Conservation (phyloP, 2,888 invertebrate species). For the Idaea straminata region DNA sequence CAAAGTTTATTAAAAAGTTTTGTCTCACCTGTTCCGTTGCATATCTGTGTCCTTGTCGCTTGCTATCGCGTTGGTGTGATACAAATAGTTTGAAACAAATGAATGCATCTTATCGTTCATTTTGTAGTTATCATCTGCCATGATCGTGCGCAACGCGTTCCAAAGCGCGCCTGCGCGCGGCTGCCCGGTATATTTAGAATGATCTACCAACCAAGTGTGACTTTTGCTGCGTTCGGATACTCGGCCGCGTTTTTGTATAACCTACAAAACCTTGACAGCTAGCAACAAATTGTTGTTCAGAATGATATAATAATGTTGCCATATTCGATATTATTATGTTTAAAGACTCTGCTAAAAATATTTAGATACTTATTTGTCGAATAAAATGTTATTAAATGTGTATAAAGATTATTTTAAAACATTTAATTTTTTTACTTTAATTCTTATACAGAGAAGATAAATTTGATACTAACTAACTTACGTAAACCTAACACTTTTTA, state of each 20-base stretch:
- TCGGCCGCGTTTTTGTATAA: conserved; percentile 38
- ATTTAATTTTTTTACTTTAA: too few species aligned
- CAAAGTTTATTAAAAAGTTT: conserved; percentile 47
- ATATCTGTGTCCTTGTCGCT: conserved; percentile 54
- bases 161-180: conserved; percentile 67
- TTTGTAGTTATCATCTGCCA: conserved; percentile 62
- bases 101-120: conserved; percentile 68
- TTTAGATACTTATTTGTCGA: too few species aligned
- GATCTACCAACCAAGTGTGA: conserved; percentile 63
- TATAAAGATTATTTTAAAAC: too few species aligned
- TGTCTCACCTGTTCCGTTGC: conserved; percentile 70
- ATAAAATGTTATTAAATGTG: too few species aligned
- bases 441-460: too few species aligned
- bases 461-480: too few species aligned
- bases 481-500: too few species aligned
- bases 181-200: conserved; percentile 76
- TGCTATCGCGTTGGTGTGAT: conserved; percentile 42
- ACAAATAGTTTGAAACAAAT: conserved; percentile 46
- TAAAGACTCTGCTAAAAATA: too few species aligned
- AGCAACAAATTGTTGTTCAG: conserved; percentile 9
- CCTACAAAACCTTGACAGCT: conserved; percentile 41
- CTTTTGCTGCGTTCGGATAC: conserved; percentile 58
- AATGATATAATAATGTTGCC: too few species aligned
- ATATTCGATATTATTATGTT: too few species aligned
- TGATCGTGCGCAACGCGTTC: conserved; percentile 50